These are phyloP conservation scores for Odontesthes bonariensis DNA, from an alignment of 2,113 vertebrate genomes.

Conservation along the genomic window DNA sequence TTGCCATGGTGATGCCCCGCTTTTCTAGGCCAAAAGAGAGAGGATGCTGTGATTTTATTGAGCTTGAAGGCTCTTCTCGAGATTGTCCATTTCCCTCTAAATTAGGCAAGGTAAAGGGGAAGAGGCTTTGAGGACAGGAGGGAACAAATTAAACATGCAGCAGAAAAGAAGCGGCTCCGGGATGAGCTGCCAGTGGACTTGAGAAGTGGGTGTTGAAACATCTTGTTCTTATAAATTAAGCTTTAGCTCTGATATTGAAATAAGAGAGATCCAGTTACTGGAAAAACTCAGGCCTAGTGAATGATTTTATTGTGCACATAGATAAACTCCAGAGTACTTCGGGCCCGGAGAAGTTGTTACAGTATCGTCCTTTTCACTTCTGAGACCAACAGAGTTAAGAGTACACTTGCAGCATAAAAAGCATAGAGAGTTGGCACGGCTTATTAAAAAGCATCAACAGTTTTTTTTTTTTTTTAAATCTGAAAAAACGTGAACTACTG, in stretches of 20 bases:
- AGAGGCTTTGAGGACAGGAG: slow-evolving; percentile 31
- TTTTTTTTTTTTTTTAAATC: no score
- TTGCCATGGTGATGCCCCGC: slow-evolving; percentile 77
- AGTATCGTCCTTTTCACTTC: slow-evolving; percentile 22
- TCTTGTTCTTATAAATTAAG: slow-evolving; percentile 56
- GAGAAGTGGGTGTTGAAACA: slow-evolving; percentile 38
- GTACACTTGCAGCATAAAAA: not conserved
- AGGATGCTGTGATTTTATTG: slow-evolving; percentile 45
- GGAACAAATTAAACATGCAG: slow-evolving; percentile 53
- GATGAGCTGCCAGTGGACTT: slow-evolving; percentile 41
- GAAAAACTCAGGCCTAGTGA: slow-evolving; percentile 37
- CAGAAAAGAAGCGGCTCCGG: slow-evolving; percentile 43
- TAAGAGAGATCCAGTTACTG: slow-evolving; percentile 28
- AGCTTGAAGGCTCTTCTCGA: slow-evolving; percentile 54
- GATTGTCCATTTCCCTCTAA: slow-evolving; percentile 65
- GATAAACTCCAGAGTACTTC: slow-evolving; percentile 38
- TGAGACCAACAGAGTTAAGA: slow-evolving; percentile 12
- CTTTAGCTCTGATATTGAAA: slow-evolving; percentile 30
- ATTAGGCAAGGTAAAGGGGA: slow-evolving; percentile 47
- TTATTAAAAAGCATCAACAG: no score
- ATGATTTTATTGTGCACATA: slow-evolving; percentile 44
- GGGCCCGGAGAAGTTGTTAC: slow-evolving; percentile 14
- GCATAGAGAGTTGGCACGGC: no score
- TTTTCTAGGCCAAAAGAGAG: slow-evolving; percentile 61
- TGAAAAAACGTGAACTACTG: slow-evolving; percentile 9